Evolutionary conservation across 2,113 vertebrate species (phyloP).

Genomic region (Stigmatopora argus): DNA sequence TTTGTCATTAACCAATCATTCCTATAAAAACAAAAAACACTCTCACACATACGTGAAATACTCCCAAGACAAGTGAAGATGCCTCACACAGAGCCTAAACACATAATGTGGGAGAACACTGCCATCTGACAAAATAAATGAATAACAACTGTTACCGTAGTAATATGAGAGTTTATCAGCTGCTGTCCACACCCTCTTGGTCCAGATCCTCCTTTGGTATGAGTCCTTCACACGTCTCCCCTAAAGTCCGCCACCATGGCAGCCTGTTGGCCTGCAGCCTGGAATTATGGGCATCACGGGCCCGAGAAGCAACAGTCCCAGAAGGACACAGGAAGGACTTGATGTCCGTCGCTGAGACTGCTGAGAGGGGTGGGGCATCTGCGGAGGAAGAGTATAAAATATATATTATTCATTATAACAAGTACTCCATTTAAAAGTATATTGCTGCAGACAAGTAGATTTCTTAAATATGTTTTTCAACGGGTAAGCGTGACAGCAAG

Average conservation of each 20-base stretch:
- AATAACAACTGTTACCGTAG: background rate
- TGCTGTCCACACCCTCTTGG: conserved; percentile 71
- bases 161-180: background rate
- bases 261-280: conserved; percentile 71
- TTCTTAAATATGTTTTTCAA: too few species aligned
- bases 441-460: too few species aligned
- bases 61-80: background rate
- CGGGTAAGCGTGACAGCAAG: too few species aligned
- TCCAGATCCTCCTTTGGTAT: conserved; percentile 61
- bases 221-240: conserved; percentile 56
- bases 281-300: conserved; percentile 77
- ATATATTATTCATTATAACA: too few species aligned
- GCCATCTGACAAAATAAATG: background rate
- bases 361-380: conserved; percentile 81
- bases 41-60: too few species aligned
- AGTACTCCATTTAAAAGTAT: too few species aligned
- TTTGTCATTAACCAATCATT: background rate
- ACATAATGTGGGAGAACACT: background rate
- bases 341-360: conserved; percentile 62
- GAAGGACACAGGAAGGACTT: conserved; percentile 79
- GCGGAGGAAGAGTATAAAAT: background rate
- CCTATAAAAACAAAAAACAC: too few species aligned
- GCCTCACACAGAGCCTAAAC: too few species aligned
- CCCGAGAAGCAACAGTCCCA: conserved; percentile 73
- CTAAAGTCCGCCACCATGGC: conserved; percentile 91